Evolutionary conservation across 2,797 vertebrate species (phyloP), one percentile per base, ranked within the genome.

Genomic region (Pipistrellus pipistrellus): DNA sequence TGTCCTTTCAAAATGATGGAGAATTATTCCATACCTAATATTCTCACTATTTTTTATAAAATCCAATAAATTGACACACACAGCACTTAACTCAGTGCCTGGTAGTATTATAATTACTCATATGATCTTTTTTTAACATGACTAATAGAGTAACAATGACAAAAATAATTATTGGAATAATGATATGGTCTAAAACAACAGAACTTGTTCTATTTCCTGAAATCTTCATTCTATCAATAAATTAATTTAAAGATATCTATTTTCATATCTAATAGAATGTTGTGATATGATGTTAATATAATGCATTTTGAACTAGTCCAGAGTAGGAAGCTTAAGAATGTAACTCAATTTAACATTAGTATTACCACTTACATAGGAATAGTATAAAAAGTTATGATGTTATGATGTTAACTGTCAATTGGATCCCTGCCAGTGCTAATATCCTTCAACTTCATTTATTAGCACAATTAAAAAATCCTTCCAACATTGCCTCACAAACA

Each of bases 361-460:
- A 11, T 86, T 88, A 55, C 87, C 62, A 59, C 72, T 75, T 82
- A 59, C 59, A 21, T 12, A 69, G 71, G 48, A 62, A 84, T 27
- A 35, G 30, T 62, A 55, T 86, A 82, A 94, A 96, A 96, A 87
- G 76, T 96, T 81, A 78, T 3, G 68, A 85, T 59, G 46, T 87
- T 91, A 69, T 44, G 12, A 62, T 62, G 59, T 62, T 72, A 66
- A 86, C 82, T 57, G 91, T 92, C 84, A 30, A 14, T 46, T 87
- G 81, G 62, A 59, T 93, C 86, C 80, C 35, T 84, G 32, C 89
- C 95, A 85, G 21, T 41, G 68, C 51, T 64, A 84, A 85, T 83
- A 90, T 55, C 32, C 81, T 94, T 91, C 44, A 89, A 90, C 73
- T 82, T 91, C 62, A 82, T 75, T 71, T 82, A 76, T 93, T 88